These are phyloP conservation scores for Pygathrix nemaeus DNA, from an alignment of 2,113 vertebrate genomes.

Conservation along the genomic window DNA sequence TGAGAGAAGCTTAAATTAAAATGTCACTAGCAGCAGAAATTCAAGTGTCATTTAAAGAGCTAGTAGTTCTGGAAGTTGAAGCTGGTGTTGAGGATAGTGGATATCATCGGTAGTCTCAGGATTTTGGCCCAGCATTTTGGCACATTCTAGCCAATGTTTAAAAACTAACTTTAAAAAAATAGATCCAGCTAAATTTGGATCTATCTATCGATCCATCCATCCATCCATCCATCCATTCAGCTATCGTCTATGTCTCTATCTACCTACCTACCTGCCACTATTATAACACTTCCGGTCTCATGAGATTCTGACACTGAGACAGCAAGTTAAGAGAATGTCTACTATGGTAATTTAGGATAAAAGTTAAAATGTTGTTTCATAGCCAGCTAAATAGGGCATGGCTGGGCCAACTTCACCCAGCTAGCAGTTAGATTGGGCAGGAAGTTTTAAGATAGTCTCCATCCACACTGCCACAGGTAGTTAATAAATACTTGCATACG, in stretches of 20 bases:
- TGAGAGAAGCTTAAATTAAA: slow-evolving; percentile 16
- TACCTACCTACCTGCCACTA: not conserved
- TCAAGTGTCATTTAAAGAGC: not conserved
- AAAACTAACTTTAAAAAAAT: not conserved
- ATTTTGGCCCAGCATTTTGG: not conserved
- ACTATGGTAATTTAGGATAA: not conserved
- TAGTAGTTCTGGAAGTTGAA: not conserved
- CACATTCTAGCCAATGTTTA: not conserved
- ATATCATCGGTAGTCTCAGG: not conserved
- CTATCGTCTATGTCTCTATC: not conserved
- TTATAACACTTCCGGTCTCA: not conserved
- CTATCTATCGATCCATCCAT: not conserved
- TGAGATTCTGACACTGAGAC: not conserved
- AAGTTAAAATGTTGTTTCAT: not conserved
- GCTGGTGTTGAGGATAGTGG: not conserved
- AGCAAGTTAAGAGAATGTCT: not conserved
- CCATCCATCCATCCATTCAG: too few species aligned
- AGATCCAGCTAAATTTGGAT: not conserved
- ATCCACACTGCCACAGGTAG: not conserved
- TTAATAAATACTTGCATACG: not conserved
- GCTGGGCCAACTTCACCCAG: not conserved
- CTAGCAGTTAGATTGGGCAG: not conserved
- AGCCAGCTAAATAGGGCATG: not conserved
- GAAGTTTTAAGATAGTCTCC: not conserved
- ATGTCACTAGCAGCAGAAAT: not conserved